Evolutionary conservation across 2,888 invertebrate species (phyloP), one percentile per base, ranked within the genome.

Genomic region (Tillus elongatus): DNA sequence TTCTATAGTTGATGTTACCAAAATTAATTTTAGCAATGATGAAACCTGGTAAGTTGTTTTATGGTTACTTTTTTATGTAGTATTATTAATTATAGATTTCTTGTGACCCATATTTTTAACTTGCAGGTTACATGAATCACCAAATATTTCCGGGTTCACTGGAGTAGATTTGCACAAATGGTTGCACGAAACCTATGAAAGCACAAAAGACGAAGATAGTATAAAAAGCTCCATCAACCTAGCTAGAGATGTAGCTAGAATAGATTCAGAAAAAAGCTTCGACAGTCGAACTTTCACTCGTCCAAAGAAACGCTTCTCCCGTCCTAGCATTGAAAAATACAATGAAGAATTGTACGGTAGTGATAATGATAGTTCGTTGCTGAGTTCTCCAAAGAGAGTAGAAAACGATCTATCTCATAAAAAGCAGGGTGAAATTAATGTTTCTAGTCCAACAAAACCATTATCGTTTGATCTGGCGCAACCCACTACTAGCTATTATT

Each of bases 211-310:
- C n/a, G n/a, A n/a, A n/a, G n/a, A n/a, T n/a, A n/a, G n/a, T n/a
- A n/a, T n/a, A n/a, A n/a, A n/a, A n/a, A n/a, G n/a, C n/a, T n/a
- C n/a, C n/a, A n/a, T n/a, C n/a, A n/a, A n/a, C n/a, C n/a, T n/a
- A n/a, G n/a, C n/a, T n/a, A n/a, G n/a, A n/a, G n/a, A n/a, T n/a
- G n/a, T 27, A 44, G 24, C 30, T 35, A 40, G 36, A 43, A 37
- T 30, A 39, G 35, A 35, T 37, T 39, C 13, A 42, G 42, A 67
- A 72, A 55, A 70, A 66, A 70, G 68, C 42, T 74, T 81, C 51
- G 80, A 82, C 56, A 76, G 79, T 0, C 68, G 81, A 51, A 82
- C 82, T 6, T 82, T 75, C 59, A 80, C 80, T 35, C 71, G 74
- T 49, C 77, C 79, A 13, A 81, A 81, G 56, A 77, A 75, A 53